phyloP scores from a whole-genome alignment of 2,797 vertebrate genomes.

The Hippocampus kuda region DNA sequence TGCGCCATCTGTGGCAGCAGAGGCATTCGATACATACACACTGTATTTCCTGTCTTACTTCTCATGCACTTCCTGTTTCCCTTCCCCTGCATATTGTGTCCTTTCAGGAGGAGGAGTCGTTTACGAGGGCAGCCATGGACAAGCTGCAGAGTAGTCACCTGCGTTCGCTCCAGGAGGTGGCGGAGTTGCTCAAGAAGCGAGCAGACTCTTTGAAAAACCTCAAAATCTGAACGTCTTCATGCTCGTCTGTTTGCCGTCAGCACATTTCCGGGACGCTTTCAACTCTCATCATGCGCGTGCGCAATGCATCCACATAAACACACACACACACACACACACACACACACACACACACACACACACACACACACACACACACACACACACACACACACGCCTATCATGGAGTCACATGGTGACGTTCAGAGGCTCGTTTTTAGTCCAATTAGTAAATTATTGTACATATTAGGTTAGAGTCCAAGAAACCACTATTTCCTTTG shows the following conservation, averaged over 20 bases:
- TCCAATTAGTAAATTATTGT: conserved; percentile 86
- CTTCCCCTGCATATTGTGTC: background rate
- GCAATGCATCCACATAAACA: too few relatives aligned
- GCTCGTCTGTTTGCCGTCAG: background rate
- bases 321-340: conserved; percentile 23
- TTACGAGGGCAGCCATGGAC: conserved; percentile 80
- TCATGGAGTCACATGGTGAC: background rate
- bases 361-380: conserved; percentile 15
- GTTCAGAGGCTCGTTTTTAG: conserved; percentile 49
- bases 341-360: background rate
- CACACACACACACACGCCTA: background rate
- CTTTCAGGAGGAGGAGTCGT: conserved; percentile 78
- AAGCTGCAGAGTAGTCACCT: conserved; percentile 95
- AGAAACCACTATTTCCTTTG: conserved; percentile 46
- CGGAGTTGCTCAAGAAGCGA: conserved; percentile 91
- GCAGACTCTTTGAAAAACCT: conserved; percentile 85
- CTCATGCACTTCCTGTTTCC: too few relatives aligned
- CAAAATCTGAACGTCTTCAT: conserved; percentile 73
- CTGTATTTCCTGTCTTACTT: too few relatives aligned
- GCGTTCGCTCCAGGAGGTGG: conserved; percentile 87
- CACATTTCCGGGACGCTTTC: conserved; percentile 32
- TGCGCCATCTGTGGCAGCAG: too few relatives aligned
- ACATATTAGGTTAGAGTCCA: conserved; percentile 54
- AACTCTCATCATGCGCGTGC: conserved; percentile 9
- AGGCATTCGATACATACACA: too few relatives aligned